Evolutionary conservation across 2,797 vertebrate species (phyloP), one percentile per base, ranked within the genome.

Genomic region (Brachyalestes nurse): DNA sequence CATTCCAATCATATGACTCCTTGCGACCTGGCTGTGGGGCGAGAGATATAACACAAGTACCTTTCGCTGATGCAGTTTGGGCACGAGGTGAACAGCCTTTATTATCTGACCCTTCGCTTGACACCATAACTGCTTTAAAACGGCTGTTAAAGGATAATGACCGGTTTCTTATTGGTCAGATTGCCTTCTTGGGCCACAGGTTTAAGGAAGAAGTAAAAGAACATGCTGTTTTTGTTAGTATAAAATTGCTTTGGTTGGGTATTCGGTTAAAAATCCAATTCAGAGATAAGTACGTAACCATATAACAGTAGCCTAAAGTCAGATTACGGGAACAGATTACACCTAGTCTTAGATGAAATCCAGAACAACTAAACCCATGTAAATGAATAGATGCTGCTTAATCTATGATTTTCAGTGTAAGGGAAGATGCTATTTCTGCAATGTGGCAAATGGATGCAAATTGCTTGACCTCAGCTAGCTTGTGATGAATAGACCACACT

Each of bases 1-100:
- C n/a, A 69, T 69, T 72, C 60, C 45, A 47, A 72, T 65, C 67
- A 82, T 25, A 51, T 67, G 61, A 78, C 12, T 57, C 21, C 73
- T 23, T 57, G 21, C 4, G 38, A 42, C 34, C 64, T 23, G 66
- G 58, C 28, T 38, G 28, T 38, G 61, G 61, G 25, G 70, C 55
- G 55, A 72, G 21, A 74, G 45, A 21, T 45, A 64, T 71, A 72
- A 53, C 45, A 28, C 34, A 23, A 45, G 57, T 19, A 66, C 28
- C 2, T 17, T 66, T 38, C 64, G 40, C 19, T 28, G 21, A 49
- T 62, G 28, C 17, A 40, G 25, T 66, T 77, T 58, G 51, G 38
- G 62, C 19, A 51, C 71, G 72, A 75, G 57, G 65, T 53, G 23
- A 25, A 75, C 58, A 28, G 58, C 76, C 17, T 5, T 65, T 64